These are phyloP conservation scores for Oppia nitens DNA, from an alignment of 1,140 invertebrate genomes.

Conservation along the genomic window DNA sequence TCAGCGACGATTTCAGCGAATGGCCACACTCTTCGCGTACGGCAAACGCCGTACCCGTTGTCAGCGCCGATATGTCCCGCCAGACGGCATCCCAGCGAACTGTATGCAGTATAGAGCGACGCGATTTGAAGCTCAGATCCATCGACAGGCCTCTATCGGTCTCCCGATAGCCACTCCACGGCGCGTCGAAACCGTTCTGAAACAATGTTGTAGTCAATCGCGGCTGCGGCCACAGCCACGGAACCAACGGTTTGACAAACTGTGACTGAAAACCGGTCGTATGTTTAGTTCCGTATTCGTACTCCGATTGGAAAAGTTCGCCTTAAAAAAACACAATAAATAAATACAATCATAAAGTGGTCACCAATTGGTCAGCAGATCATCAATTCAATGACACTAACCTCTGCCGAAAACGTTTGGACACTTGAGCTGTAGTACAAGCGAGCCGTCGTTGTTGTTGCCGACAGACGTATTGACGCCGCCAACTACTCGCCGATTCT, in stretches of 20 bases:
- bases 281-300: slow-evolving; percentile 51
- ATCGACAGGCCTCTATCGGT: slow-evolving; percentile 29
- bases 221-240: slow-evolving; percentile 21
- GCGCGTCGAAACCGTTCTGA: slow-evolving; percentile 50
- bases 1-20: slow-evolving; percentile 63
- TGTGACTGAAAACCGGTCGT: slow-evolving; percentile 51
- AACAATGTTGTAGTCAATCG: slow-evolving; percentile 41
- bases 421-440: slow-evolving; percentile 46
- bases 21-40: slow-evolving; percentile 67
- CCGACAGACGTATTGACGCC: slow-evolving; percentile 63
- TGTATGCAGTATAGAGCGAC: slow-evolving; percentile 43
- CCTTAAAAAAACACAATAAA: too few species aligned
- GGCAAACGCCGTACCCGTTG: slow-evolving; percentile 46
- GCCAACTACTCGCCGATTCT: slow-evolving; percentile 51
- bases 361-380: not conserved
- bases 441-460: slow-evolving; percentile 57
- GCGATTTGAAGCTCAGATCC: slow-evolving; percentile 26
- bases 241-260: slow-evolving; percentile 51
- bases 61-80: slow-evolving; percentile 46
- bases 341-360: not conserved
- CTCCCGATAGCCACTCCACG: slow-evolving; percentile 56
- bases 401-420: slow-evolving; percentile 64
- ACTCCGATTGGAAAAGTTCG: slow-evolving; percentile 55
- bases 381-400: slow-evolving; percentile 3
- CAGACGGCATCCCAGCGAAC: slow-evolving; percentile 65